Conservation (phyloP, 23 tunicate species). For the Trididemnum clinides region DNA sequence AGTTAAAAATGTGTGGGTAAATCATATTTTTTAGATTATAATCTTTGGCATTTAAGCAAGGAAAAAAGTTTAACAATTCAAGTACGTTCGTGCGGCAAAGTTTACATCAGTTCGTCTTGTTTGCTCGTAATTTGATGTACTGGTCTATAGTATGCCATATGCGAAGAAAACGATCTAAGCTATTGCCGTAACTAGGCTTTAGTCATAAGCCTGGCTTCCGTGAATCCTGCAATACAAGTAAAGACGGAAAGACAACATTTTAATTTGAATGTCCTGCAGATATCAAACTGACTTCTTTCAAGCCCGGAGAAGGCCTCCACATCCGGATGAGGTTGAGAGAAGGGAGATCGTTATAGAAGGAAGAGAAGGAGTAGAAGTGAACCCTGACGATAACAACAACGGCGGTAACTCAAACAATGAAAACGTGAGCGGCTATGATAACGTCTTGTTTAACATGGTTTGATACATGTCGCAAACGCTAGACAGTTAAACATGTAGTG, state of each 20-base stretch:
- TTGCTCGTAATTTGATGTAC: no score
- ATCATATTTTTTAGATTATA: not conserved
- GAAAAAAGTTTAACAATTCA: no score
- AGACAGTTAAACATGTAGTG: no score
- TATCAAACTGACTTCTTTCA: constrained; percentile 54
- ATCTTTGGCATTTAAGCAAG: not conserved
- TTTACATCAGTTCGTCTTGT: no score
- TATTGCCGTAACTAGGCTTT: no score
- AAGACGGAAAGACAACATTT: no score
- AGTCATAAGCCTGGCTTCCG: no score
- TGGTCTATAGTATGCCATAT: no score
- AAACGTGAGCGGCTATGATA: not conserved
- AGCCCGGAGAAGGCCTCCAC: constrained; percentile 26
- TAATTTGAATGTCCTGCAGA: not conserved
- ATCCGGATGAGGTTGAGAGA: constrained; percentile 11
- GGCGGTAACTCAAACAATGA: not conserved
- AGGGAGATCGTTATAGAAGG: not conserved
- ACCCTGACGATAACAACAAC: constrained; percentile 47
- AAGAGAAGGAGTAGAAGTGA: not conserved
- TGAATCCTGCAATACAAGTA: no score
- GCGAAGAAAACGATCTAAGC: not conserved
- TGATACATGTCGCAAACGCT: no score
- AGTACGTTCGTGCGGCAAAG: no score
- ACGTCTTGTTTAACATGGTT: no score
- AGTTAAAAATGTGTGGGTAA: not conserved